Evolutionary conservation across 2,797 vertebrate species (phyloP), one percentile per base, ranked within the genome.

Genomic region (Margarornis squamiger): DNA sequence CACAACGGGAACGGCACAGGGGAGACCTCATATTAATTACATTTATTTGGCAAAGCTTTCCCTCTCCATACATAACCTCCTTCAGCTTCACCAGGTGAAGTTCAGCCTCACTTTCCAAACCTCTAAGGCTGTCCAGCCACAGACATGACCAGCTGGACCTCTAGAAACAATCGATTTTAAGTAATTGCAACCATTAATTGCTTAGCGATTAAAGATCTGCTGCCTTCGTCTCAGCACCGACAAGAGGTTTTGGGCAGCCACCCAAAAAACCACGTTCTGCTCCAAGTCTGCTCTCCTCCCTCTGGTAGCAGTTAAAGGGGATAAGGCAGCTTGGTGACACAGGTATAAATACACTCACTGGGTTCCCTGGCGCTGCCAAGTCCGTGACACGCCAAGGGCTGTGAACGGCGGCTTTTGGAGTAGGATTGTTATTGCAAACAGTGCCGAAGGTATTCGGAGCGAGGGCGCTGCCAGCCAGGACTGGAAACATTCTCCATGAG

Each of bases 101-200:
- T 9, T 46, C 67, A 23, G 14, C 41, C 23, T 41, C 49, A 1
- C 9, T 27, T 45, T 5, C 20, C 10, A 27, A 54, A 18, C 48
- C n/a, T 10, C 12, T 1, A 10, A 21, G 52, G 36, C 12, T 34
- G 54, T 46, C 67, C 34, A 18, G 38, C 29, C 10, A 1, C 0
- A 29, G 78, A 7, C 59, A 11, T 0, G 5, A 72, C 15, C 65
- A n/a, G 24, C 32, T 26, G n/a, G 43, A 21, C 51, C 52, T 55
- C 23, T 10, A 27, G 41, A 45, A 58, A 17, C 71, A 29, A 73
- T 46, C 24, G 19, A 29, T 46, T 10, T 22, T 13, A 17, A 73
- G 21, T 26, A n/a, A 55, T 6, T 7, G 34, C 62, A 9, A 34
- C 41, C 66, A 26, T 41, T 55, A 32, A 43, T 36, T 11, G 74